Conservation (phyloP, 2,797 vertebrate species). For the Falco cherrug region DNA sequence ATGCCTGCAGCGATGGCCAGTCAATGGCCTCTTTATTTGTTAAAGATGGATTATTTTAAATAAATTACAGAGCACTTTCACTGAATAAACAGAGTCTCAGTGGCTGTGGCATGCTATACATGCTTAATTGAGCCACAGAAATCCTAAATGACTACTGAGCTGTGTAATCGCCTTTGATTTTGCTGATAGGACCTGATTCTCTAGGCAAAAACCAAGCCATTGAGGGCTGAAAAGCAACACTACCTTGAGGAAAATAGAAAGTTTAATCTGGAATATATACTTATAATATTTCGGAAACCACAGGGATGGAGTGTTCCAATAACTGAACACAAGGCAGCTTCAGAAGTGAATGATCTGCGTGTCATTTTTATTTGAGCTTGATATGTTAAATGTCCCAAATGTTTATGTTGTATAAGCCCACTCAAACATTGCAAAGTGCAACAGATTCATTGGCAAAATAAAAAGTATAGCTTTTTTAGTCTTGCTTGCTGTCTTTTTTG, state of each 20-base stretch:
- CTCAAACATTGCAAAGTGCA: constrained; percentile 76
- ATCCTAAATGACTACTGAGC: constrained; percentile 92
- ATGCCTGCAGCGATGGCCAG: constrained; percentile 86
- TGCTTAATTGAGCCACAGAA: constrained; percentile 92
- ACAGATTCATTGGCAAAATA: constrained; percentile 76
- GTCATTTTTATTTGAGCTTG: constrained; percentile 82
- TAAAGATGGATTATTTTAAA: constrained; percentile 99
- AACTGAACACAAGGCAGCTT: constrained; percentile 88
- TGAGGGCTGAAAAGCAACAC: constrained; percentile 83
- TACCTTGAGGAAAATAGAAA: constrained; percentile 78
- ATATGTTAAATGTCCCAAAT: constrained; percentile 84
- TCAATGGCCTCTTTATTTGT: constrained; percentile 99
- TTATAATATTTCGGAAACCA: constrained; percentile 86
- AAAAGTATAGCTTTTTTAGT: constrained; percentile 35
- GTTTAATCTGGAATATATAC: constrained; percentile 86
- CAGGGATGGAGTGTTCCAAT: constrained; percentile 86
- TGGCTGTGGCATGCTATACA: constrained; percentile 91
- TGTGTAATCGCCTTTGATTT: constrained; percentile 90
- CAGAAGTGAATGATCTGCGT: constrained; percentile 82
- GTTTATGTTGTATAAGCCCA: constrained; percentile 76
- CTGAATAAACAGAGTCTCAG: constrained; percentile 98
- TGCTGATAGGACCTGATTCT: constrained; percentile 90
- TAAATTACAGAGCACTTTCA: constrained; percentile 99
- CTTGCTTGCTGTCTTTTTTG: constrained; percentile 52
- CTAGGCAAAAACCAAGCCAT: constrained; percentile 80